Evolutionary conservation across 2,888 invertebrate genomes (phyloP).

Genomic region (Mythimna impura): DNA sequence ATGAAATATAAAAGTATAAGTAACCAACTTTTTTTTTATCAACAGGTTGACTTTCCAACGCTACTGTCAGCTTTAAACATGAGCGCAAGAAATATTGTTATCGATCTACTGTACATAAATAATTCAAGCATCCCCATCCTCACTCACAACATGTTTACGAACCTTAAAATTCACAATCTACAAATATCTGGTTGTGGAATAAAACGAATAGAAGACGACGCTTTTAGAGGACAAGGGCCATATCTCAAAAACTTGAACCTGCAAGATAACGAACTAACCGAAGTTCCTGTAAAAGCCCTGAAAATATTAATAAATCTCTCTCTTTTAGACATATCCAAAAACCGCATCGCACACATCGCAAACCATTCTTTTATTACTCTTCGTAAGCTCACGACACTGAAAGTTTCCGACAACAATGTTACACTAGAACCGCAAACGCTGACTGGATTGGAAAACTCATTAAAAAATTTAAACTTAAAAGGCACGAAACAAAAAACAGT

Average conservation of each 20-base stretch:
- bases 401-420: conserved; percentile 96
- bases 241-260: conserved; percentile 95
- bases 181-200: conserved; percentile 96
- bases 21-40: conserved; percentile 27
- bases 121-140: conserved; percentile 95
- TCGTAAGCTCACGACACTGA: conserved; percentile 94
- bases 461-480: conserved; percentile 97
- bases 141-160: conserved; percentile 92
- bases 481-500: conserved; percentile 95
- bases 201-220: conserved; percentile 92
- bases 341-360: conserved; percentile 93
- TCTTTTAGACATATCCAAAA: conserved; percentile 95
- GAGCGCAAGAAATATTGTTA: conserved; percentile 92
- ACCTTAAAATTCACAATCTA: conserved; percentile 94
- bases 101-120: conserved; percentile 97
- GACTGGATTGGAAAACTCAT: conserved; percentile 94
- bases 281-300: conserved; percentile 94
- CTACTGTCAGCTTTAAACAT: conserved; percentile 94
- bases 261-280: conserved; percentile 94
- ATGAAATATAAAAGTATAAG: conserved; percentile 5
- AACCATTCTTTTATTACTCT: conserved; percentile 94
- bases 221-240: conserved; percentile 96
- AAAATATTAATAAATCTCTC: conserved; percentile 93
- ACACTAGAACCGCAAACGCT: conserved; percentile 93
- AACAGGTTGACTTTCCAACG: conserved; percentile 93